phyloP scores from a whole-genome alignment of 2,797 vertebrate species.

The Spea hammondii region DNA sequence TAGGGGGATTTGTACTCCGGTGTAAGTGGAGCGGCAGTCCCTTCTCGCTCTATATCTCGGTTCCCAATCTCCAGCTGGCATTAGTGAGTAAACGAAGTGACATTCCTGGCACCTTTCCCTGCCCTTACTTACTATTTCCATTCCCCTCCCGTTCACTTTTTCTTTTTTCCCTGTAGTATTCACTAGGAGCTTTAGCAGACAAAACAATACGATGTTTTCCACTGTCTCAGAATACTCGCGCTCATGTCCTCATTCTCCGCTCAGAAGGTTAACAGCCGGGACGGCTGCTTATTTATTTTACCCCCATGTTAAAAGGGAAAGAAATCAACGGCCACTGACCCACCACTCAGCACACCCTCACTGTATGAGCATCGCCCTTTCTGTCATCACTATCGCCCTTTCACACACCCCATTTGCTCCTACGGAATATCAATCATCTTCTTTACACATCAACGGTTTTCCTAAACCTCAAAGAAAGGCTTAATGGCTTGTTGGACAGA shows the following conservation, averaged over 20 bases:
- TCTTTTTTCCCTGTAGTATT: constrained; percentile 37
- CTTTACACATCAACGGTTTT: neutral
- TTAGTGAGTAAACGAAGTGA: neutral
- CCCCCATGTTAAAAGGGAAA: neutral
- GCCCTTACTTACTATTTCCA: constrained; percentile 45
- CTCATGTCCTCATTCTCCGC: constrained; percentile 4
- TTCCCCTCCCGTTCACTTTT: constrained; percentile 5
- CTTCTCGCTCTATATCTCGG: neutral
- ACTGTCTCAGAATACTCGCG: constrained; percentile 9
- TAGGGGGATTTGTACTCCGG: no score
- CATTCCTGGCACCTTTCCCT: constrained; percentile 21
- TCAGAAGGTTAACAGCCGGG: constrained; percentile 4
- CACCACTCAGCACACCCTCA: constrained; percentile 34
- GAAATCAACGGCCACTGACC: neutral
- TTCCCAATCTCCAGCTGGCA: constrained; percentile 22
- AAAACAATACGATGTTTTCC: constrained; percentile 44
- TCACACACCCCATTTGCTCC: constrained; percentile 24
- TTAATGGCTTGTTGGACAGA: neutral
- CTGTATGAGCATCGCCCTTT: neutral
- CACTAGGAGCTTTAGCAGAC: constrained; percentile 30
- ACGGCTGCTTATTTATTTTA: neutral
- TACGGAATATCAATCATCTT: constrained; percentile 20
- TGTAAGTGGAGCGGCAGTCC: neutral
- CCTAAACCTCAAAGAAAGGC: neutral
- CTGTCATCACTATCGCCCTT: constrained; percentile 16